Evolutionary conservation across 2,888 invertebrate species (phyloP), one percentile per base, ranked within the genome.

Genomic region (Tholera decimalis): DNA sequence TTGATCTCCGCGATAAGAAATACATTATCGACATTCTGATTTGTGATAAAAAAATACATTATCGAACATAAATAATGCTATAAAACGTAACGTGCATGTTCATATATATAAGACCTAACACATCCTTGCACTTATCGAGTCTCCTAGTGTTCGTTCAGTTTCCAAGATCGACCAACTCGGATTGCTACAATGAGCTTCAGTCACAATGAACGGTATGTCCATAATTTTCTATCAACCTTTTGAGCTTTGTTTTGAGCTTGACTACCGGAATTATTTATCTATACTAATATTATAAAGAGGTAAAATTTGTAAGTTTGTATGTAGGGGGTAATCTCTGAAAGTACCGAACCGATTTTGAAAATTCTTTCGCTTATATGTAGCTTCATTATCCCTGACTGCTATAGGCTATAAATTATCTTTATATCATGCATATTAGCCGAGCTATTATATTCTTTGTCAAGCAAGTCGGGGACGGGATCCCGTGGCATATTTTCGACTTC

Each of bases 11-110:
- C 54, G 82, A 82, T 82, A 82, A 82, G 71, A 77, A 71, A 68
- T 51, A 65, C 78, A 77, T 60, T 80, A 82, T 78, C 80, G 60
- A 46, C 56, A 60, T 82, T 82, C 78, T 82, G 80, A 82, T 82
- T 82, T 80, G 63, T 68, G 81, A 82, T 82, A 80, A 82, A 70
- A 69, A 80, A 73, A 64, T 47, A 78, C 72, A 74, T 71, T 79
- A 82, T 79, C 80, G 70, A 72, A 72, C 79, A 67, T 74, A 62
- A 59, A 68, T 72, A 75, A 71, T 54, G 72, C 65, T 82, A 82
- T 82, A 82, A 81, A 79, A 64, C 69, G 73, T 62, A 73, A 47
- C 69, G 61, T 50, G 44, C 53, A 66, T 62, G 60, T 63, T 55
- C 44, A 46, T 66, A 68, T 65, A 71, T 71, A 82, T 73, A 80